These are phyloP conservation scores for Macrophya alboannulata DNA, from an alignment of 2,888 invertebrate species.

Conservation along the genomic window DNA sequence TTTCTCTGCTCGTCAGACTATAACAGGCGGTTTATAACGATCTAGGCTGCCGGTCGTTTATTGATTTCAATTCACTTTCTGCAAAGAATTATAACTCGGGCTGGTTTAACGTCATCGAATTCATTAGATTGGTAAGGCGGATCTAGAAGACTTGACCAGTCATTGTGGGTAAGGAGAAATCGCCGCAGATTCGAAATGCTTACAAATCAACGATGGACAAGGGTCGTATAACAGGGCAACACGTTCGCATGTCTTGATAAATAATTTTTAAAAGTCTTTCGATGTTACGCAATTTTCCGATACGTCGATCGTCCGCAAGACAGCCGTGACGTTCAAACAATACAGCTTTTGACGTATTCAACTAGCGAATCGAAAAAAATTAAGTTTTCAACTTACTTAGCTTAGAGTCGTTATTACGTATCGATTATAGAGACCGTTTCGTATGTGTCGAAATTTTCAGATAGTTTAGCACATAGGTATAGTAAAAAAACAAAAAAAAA, in stretches of 20 bases:
- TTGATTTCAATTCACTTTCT: conserved; percentile 40
- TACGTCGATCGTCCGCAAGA: conserved; percentile 30
- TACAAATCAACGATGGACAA: conserved; percentile 33
- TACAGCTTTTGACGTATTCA: background rate
- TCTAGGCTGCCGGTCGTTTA: conserved; percentile 1
- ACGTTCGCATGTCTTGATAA: background rate
- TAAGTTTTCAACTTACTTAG: conserved; percentile 15
- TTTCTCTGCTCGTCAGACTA: conserved; percentile 41
- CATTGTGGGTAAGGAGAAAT: conserved; percentile 44
- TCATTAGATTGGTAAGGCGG: conserved; percentile 37
- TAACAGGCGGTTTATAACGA: background rate
- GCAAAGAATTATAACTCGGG: background rate
- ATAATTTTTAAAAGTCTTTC: conserved; percentile 13
- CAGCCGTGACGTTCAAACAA: conserved; percentile 11
- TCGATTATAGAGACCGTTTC: background rate
- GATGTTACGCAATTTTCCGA: conserved; percentile 25
- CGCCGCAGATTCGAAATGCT: conserved; percentile 35
- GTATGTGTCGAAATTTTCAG: background rate
- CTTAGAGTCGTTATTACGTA: conserved; percentile 15
- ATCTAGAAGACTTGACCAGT: conserved; percentile 25
- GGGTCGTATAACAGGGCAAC: conserved; percentile 26
- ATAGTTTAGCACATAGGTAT: background rate
- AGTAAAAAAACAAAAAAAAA: background rate
- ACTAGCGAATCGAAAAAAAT: background rate
- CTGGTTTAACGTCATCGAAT: conserved; percentile 11